A percentile compares a stretch with the other conserved stretches of the same genome.
phyloP scores from a whole-genome alignment of 2,797 vertebrate genomes.

The Chiroxiphia lanceolata region DNA sequence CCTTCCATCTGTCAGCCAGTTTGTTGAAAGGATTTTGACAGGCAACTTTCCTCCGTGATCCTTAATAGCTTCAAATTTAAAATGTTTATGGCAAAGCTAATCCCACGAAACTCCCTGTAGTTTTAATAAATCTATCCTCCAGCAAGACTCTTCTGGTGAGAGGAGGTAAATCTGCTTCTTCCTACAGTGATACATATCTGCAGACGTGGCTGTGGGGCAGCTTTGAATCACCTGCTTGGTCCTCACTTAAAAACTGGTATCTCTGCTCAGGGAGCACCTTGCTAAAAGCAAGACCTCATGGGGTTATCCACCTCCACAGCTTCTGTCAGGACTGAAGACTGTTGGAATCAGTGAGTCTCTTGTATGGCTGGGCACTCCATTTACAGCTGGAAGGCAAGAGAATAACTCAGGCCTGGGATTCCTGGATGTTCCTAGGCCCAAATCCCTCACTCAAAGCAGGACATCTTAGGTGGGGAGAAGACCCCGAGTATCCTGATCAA shows the following conservation, averaged over 20 bases:
- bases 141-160: neutral
- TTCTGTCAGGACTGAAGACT: neutral
- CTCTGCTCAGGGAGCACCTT: neutral
- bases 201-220: neutral
- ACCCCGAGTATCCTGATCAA: neutral
- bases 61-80: slow-evolving; percentile 9
- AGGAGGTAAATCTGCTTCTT: neutral
- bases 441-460: neutral
- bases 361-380: neutral
- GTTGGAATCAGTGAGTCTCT: neutral
- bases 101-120: slow-evolving; percentile 25
- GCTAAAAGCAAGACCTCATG: neutral
- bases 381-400: neutral
- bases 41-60: neutral
- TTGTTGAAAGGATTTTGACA: slow-evolving; percentile 48
- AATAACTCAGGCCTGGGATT: neutral
- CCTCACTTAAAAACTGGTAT: neutral
- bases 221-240: neutral
- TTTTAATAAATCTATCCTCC: slow-evolving; percentile 21
- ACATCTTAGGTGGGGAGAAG: neutral
- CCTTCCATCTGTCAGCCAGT: slow-evolving; percentile 25
- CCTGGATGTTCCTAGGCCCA: neutral
- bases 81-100: slow-evolving; percentile 53
- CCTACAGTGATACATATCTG: neutral
- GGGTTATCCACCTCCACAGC: neutral